These are phyloP conservation scores for Sylvia borin DNA, from an alignment of 2,797 vertebrate species.

Conservation along the genomic window DNA sequence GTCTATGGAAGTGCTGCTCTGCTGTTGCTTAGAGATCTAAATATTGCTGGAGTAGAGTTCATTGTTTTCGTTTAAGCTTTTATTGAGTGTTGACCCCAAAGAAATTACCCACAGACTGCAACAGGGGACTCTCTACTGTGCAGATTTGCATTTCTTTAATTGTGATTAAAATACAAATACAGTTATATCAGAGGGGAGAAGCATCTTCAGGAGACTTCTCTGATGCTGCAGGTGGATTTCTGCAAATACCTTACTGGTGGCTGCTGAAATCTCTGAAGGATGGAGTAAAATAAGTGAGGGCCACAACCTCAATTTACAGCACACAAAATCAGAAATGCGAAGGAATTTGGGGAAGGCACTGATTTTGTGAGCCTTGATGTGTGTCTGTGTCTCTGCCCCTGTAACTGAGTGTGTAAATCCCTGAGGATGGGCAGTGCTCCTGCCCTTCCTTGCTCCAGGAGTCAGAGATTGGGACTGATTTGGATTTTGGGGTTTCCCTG, in stretches of 20 bases:
- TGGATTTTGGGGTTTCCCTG: background rate
- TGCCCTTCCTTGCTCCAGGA: background rate
- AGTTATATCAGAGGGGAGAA: background rate
- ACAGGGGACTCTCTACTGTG: background rate
- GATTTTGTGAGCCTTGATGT: background rate
- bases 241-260: background rate
- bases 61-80: conserved; percentile 2
- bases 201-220: background rate
- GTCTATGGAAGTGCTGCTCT: background rate
- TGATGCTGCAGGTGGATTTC: background rate
- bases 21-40: background rate
- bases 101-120: background rate
- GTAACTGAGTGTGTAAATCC: background rate
- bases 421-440: background rate
- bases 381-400: background rate
- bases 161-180: background rate
- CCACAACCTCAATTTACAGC: conserved; percentile 26
- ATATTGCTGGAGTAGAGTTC: background rate
- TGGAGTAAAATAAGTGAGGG: background rate
- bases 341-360: background rate
- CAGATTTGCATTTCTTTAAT: background rate
- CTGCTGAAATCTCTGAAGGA: background rate
- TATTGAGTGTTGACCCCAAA: conserved; percentile 21
- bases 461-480: background rate
- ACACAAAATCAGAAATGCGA: background rate